Conservation (phyloP, 2,113 vertebrate genomes). For the Crotalus tigris region DNA sequence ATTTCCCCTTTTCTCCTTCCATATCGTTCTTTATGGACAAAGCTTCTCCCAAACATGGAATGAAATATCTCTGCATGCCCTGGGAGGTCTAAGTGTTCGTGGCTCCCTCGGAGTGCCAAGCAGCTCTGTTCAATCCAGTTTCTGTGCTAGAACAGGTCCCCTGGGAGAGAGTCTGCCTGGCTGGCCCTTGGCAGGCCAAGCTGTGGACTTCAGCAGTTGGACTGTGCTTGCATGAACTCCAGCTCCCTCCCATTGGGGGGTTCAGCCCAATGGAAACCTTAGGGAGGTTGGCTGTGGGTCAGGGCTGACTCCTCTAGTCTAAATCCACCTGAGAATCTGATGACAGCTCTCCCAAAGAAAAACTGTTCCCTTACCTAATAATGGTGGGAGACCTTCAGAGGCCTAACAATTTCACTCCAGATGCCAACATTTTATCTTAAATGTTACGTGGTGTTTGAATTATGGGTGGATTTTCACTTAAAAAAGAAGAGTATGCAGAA, state of each 20-base stretch:
- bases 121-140: neutral
- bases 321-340: neutral
- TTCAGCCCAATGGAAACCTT: neutral
- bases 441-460: conserved; percentile 67
- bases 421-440: conserved; percentile 58
- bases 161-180: neutral
- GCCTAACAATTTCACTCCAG: conserved; percentile 44
- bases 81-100: neutral
- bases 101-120: neutral
- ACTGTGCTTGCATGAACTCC: neutral
- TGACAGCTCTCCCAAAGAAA: neutral
- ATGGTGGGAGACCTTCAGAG: neutral
- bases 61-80: neutral
- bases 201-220: neutral
- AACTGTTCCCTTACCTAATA: neutral
- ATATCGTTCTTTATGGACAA: neutral
- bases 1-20: neutral
- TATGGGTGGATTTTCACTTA: conserved; percentile 80
- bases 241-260: neutral
- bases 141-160: neutral
- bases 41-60: neutral
- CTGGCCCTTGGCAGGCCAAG: neutral
- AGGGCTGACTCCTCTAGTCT: neutral
- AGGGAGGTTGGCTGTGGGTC: neutral
- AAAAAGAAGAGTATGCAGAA: conserved; percentile 66